These are phyloP conservation scores for Eulemur macaco DNA, from an alignment of 2,113 vertebrate genomes.

Conservation along the genomic window DNA sequence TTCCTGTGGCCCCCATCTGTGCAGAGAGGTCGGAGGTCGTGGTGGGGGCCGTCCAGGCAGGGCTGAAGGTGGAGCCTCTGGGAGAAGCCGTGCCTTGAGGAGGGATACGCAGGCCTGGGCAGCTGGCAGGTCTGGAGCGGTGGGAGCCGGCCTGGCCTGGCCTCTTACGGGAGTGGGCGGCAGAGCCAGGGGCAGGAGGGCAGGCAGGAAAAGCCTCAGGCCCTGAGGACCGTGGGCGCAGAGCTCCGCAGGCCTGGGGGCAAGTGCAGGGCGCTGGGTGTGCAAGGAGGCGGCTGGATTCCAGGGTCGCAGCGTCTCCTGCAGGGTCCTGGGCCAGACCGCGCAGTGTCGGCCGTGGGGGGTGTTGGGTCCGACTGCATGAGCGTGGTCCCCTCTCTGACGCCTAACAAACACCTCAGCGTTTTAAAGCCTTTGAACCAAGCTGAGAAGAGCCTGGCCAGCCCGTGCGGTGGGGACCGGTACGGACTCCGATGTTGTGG, in stretches of 20 bases:
- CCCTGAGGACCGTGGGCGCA: not conserved
- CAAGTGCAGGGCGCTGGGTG: not conserved
- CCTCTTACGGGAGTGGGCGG: not conserved
- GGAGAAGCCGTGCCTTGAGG: not conserved
- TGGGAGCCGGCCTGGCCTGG: rapidly evolving
- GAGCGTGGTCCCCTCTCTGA: rapidly evolving
- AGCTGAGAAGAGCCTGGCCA: not conserved
- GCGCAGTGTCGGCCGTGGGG: rapidly evolving
- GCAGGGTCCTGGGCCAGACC: not conserved
- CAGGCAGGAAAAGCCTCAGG: not conserved
- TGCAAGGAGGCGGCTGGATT: not conserved
- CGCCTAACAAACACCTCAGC: no score
- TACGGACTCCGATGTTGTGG: rapidly evolving
- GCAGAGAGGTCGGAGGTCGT: not conserved
- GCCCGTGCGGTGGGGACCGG: not conserved
- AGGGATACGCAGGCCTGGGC: not conserved
- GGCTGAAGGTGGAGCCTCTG: not conserved
- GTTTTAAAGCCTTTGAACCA: not conserved
- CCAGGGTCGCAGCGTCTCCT: not conserved
- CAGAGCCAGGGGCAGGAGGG: not conserved
- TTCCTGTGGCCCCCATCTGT: not conserved
- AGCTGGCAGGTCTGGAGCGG: no score
- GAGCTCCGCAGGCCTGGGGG: not conserved
- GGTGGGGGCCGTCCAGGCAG: not conserved
- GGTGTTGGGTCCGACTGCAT: rapidly evolving